Base-by-base conservation (phyloP, 2,888 invertebrate species). In the Acholoe squamosa region DNA sequence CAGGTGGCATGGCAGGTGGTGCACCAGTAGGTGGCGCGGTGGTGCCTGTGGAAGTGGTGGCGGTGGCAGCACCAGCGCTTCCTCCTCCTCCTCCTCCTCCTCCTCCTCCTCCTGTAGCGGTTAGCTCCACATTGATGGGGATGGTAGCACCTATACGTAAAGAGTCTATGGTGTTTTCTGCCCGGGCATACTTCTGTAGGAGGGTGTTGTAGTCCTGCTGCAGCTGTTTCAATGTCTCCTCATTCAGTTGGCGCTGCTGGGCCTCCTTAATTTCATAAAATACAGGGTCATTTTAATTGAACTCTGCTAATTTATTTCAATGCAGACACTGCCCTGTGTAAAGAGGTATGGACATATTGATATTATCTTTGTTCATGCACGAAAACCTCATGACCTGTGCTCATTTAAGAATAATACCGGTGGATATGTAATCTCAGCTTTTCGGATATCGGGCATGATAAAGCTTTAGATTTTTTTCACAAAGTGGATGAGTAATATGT, bases 111-210 rank as follows among this genome's bases (percentile, higher is more conserved):
- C 76, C 76, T 33, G 86, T 86, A 33, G 88, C 12, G 61, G 52
- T 90, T 5, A 90, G 56, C 71, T 90, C 90, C 14, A 90, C 80
- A 34, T 28, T 54, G 51, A 90, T 90, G 52, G 93, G 94, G 67
- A 95, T 94, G 90, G 94, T 94, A 28, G 95, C 94, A 22, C 95
- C 95, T n/a, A 95, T 92, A 71, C 95, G 91, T 92, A 95, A 93
- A 90, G 95, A 95, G 91, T 96, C 96, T 77, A 96, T 96, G 25
- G 95, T 95, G n/a, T 95, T 94, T 91, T 96, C 96, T 0, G 96
- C 96, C 61, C 94, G 91, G 1, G 96, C 96, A 91, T 95, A 95
- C 91, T 95, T 96, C 43, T 94, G 95, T 91, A 95, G 93, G 25
- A 96, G 92, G 77, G 93, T 94, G 92, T 95, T 95, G 92, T 95